Evolutionary conservation across 2,797 vertebrate genomes (phyloP).

Genomic region (Darevskia nairensis): DNA sequence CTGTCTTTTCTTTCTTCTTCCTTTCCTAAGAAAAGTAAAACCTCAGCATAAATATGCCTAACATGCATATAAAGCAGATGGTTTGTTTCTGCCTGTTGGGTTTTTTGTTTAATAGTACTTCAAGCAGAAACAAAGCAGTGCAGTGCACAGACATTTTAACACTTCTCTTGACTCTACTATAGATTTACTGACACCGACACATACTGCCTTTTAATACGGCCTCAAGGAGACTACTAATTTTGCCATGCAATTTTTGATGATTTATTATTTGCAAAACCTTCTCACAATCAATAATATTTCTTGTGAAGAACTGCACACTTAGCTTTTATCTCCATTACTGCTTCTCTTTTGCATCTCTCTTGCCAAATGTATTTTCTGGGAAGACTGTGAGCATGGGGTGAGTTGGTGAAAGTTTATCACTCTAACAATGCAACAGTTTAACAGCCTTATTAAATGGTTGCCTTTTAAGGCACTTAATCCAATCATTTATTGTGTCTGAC

Average conservation of each 20-base stretch:
- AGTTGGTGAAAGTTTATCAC: slow-evolving; percentile 57
- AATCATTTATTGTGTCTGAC: slow-evolving; percentile 62
- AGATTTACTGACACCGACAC: slow-evolving; percentile 57
- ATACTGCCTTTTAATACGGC: slow-evolving; percentile 49
- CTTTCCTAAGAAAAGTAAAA: slow-evolving; percentile 33
- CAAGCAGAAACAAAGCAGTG: slow-evolving; percentile 35
- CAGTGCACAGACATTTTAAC: slow-evolving; percentile 51
- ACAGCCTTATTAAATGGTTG: slow-evolving; percentile 60
- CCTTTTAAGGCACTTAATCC: slow-evolving; percentile 58
- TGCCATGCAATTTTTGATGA: slow-evolving; percentile 60
- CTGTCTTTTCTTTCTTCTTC: slow-evolving; percentile 56
- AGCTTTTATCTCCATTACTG: slow-evolving; percentile 61
- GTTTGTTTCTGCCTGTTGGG: slow-evolving; percentile 1
- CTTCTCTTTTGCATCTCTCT: slow-evolving; percentile 58
- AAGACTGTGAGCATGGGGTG: slow-evolving; percentile 69
- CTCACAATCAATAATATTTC: slow-evolving; percentile 61
- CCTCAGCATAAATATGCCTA: slow-evolving; percentile 55
- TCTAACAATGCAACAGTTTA: slow-evolving; percentile 61
- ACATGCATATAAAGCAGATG: slow-evolving; percentile 73
- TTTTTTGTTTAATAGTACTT: slow-evolving; percentile 18
- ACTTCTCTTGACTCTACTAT: slow-evolving; percentile 47
- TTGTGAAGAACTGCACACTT: slow-evolving; percentile 43
- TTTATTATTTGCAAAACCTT: slow-evolving; percentile 62
- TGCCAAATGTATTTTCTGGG: slow-evolving; percentile 68
- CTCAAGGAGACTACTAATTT: slow-evolving; percentile 64